A percentile compares a stretch with the other conserved stretches of the same genome.
phyloP scores from a whole-genome alignment of 2,113 vertebrate genomes.

The Dicerorhinus sumatrensis region DNA sequence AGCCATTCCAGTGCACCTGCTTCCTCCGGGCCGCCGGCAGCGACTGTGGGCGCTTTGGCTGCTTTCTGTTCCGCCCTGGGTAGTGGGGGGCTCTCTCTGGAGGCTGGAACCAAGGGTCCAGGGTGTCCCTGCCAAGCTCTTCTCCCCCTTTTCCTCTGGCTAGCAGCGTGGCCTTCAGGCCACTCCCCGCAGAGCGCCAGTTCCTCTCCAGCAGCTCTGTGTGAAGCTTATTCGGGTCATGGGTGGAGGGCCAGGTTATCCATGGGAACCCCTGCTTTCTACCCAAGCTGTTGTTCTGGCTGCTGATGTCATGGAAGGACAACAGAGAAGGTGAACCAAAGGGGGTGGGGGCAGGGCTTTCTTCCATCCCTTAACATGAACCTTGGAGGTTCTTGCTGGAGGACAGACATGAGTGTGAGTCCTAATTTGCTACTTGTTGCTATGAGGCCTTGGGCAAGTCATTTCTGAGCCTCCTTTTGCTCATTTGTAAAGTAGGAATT shows the following conservation, averaged over 20 bases:
- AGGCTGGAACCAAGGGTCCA: not conserved
- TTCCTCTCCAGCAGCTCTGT: not conserved
- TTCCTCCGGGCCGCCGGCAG: constrained; percentile 60
- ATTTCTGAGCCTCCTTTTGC: constrained; percentile 31
- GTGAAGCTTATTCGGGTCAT: not conserved
- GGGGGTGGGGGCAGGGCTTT: not conserved
- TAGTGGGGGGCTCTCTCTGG: not conserved
- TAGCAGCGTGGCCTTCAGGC: not conserved
- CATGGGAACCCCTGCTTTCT: not conserved
- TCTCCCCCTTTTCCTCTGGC: not conserved
- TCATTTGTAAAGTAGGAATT: not conserved
- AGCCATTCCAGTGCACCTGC: constrained; percentile 78
- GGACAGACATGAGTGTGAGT: not conserved
- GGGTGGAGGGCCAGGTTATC: not conserved
- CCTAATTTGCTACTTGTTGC: not conserved
- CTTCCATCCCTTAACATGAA: not conserved
- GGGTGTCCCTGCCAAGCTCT: not conserved
- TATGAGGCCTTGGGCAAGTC: not conserved
- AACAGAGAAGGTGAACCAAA: not conserved
- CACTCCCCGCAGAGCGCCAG: not conserved
- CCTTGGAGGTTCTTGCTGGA: not conserved
- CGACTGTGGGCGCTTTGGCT: not conserved
- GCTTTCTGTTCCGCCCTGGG: constrained; percentile 64
- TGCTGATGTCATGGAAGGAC: not conserved
- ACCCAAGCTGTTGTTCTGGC: not conserved